Evolutionary conservation across 2,888 invertebrate genomes (phyloP).

Genomic region (Hirudinaria manillensis): DNA sequence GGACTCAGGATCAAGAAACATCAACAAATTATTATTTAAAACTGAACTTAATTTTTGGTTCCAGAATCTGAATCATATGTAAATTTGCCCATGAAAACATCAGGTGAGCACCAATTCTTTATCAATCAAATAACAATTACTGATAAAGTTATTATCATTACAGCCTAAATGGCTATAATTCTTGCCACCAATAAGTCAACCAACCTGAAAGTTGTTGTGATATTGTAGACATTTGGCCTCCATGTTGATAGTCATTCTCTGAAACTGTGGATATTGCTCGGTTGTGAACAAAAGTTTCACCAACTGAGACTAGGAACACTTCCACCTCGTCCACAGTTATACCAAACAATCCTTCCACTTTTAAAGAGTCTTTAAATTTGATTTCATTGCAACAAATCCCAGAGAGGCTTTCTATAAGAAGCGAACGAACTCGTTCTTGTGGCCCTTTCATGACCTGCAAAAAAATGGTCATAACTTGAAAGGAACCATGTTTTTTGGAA

Average conservation of each 20-base stretch:
- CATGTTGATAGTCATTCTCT: constrained; percentile 24
- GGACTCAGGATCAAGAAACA: too few relatives aligned
- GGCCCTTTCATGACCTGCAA: constrained; percentile 33
- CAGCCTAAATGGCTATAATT: too few relatives aligned
- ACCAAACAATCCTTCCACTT: constrained; percentile 37
- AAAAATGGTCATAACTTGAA: neutral
- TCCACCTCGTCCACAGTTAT: constrained; percentile 38
- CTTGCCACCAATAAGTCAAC: neutral
- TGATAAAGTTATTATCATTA: too few relatives aligned
- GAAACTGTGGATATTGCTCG: constrained; percentile 23
- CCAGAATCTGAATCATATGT: too few relatives aligned
- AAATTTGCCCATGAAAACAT: too few relatives aligned
- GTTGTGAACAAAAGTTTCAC: constrained; percentile 34
- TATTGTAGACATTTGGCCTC: constrained; percentile 13
- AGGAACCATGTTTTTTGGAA: constrained; percentile 1
- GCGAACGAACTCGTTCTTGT: constrained; percentile 34
- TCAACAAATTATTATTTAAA: too few relatives aligned
- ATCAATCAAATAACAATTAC: too few relatives aligned
- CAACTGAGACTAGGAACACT: constrained; percentile 36
- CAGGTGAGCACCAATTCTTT: too few relatives aligned
- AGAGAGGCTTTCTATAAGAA: constrained; percentile 37
- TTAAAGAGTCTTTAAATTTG: constrained; percentile 34
- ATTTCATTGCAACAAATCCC: constrained; percentile 37
- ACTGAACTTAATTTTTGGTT: too few relatives aligned
- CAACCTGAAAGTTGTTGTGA: constrained; percentile 28